A percentile compares a stretch with the other conserved stretches of the same genome.
Evolutionary conservation across 2,113 vertebrate species (phyloP).

Genomic region (Papio anubis): DNA sequence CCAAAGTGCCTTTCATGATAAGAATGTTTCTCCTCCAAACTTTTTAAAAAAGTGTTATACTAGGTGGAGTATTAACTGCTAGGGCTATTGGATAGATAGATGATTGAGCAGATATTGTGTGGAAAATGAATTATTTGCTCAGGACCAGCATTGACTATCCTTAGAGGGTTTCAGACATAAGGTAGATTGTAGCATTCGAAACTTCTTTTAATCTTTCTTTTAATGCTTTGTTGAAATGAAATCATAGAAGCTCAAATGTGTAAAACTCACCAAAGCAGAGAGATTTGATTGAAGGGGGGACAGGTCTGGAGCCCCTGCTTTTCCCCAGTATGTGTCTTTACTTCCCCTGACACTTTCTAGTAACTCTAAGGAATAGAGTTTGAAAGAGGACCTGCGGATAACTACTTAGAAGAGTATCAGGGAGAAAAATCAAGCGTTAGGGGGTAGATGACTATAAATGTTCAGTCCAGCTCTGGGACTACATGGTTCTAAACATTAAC

Average conservation of each 20-base stretch:
- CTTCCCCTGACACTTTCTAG: not conserved
- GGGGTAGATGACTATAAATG: not conserved
- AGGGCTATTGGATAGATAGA: not conserved
- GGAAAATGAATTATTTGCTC: not conserved
- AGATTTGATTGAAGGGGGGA: not conserved
- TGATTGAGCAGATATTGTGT: not conserved
- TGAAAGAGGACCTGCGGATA: not conserved
- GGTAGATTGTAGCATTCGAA: not conserved
- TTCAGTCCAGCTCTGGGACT: not conserved
- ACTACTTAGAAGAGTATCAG: not conserved
- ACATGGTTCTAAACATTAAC: not conserved
- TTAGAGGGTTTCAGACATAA: not conserved
- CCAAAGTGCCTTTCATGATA: not conserved
- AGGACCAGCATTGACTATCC: not conserved
- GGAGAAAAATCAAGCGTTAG: not conserved
- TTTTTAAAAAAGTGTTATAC: not conserved
- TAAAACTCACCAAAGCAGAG: not conserved
- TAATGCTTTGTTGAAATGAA: not conserved
- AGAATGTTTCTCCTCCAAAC: not conserved
- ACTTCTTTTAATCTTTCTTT: not conserved
- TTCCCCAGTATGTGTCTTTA: not conserved
- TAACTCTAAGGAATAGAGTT: not conserved
- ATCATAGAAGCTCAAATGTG: not conserved
- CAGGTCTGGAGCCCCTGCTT: too few relatives aligned
- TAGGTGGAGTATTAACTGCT: not conserved